Evolutionary conservation across 1,140 invertebrate species (phyloP).

Genomic region (Tetranychus urticae): DNA sequence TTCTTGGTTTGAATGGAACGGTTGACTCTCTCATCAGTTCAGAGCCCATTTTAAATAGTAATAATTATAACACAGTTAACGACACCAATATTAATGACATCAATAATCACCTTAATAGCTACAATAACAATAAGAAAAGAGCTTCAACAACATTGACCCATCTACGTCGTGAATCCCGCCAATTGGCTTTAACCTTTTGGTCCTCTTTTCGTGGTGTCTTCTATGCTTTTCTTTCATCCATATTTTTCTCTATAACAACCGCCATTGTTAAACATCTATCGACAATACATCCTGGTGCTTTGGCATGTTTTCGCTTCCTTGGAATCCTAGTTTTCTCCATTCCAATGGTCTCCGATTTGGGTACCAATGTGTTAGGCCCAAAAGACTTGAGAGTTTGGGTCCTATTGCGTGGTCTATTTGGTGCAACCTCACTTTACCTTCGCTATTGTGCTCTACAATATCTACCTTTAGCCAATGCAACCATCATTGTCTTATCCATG

Average conservation of each 20-base stretch:
- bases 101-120: not conserved
- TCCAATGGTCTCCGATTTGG: slow-evolving; percentile 50
- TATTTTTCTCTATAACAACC: slow-evolving; percentile 67
- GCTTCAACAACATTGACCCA: not conserved
- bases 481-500: slow-evolving; percentile 32
- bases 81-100: not conserved
- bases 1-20: no score
- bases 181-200: not conserved
- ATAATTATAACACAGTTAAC: no score
- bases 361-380: slow-evolving; percentile 43
- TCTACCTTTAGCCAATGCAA: slow-evolving; percentile 30
- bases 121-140: not conserved
- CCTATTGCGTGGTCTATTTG: slow-evolving; percentile 12
- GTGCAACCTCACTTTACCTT: slow-evolving; percentile 18
- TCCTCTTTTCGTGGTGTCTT: not conserved
- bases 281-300: slow-evolving; percentile 54
- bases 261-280: slow-evolving; percentile 46
- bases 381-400: slow-evolving; percentile 32
- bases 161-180: not conserved
- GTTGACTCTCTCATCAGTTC: no score
- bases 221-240: slow-evolving; percentile 29
- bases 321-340: slow-evolving; percentile 51
- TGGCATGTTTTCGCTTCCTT: slow-evolving; percentile 52
- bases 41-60: no score
- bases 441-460: slow-evolving; percentile 36